Conservation (phyloP, 2,113 vertebrate species). For the Varanus komodoensis region DNA sequence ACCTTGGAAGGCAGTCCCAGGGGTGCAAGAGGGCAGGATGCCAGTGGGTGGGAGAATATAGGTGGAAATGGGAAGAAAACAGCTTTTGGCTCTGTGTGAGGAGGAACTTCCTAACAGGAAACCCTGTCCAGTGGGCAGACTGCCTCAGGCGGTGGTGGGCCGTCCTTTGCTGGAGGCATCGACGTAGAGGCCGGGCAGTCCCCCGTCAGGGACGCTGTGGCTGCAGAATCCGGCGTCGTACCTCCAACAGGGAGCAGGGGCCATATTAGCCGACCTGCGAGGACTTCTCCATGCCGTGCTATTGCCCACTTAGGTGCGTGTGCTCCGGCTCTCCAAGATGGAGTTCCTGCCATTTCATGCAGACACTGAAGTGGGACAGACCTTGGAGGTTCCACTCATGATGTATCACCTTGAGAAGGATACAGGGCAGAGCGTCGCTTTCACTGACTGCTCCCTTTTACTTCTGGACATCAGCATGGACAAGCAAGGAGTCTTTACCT, state of each 20-base stretch:
- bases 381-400: conserved; percentile 71
- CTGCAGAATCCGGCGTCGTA: background rate
- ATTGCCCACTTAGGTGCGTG: conserved; percentile 62
- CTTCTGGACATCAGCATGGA: conserved; percentile 65
- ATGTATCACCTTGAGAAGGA: conserved; percentile 65
- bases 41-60: no score
- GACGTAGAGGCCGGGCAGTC: background rate
- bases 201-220: no score
- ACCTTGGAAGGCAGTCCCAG: background rate
- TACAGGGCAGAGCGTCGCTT: conserved; percentile 36
- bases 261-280: background rate
- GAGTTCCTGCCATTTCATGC: conserved; percentile 71
- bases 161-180: background rate
- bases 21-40: no score
- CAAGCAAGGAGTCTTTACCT: conserved; percentile 74
- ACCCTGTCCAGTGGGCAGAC: background rate
- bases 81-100: background rate
- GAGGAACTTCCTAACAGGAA: background rate
- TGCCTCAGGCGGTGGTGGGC: background rate
- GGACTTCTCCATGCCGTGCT: background rate
- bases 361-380: conserved; percentile 69
- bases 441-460: conserved; percentile 78
- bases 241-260: background rate
- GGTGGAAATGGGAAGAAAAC: background rate
- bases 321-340: conserved; percentile 70